These are phyloP conservation scores for Drosophila nigritarsus DNA, from an alignment of 2,888 invertebrate genomes.

Conservation along the genomic window DNA sequence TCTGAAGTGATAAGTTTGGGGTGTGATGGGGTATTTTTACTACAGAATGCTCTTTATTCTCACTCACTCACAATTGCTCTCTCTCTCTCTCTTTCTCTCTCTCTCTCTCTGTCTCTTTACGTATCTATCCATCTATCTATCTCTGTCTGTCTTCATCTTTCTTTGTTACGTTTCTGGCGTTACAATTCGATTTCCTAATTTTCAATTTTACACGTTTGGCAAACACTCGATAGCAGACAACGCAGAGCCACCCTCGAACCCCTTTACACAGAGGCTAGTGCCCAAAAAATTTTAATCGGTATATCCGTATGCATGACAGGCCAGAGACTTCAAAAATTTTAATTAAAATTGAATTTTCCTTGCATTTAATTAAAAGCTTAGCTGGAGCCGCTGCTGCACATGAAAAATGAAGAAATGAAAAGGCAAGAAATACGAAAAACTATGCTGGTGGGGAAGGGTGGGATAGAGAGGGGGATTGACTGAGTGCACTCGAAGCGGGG, in stretches of 20 bases:
- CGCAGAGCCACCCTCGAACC: constrained; percentile 26
- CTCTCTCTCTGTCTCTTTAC: not conserved
- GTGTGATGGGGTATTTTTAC: constrained; percentile 22
- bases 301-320: constrained; percentile 52
- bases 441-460: constrained; percentile 25
- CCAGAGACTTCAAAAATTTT: constrained; percentile 74
- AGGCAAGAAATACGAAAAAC: constrained; percentile 69
- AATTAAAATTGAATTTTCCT: constrained; percentile 80
- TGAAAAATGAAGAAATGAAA: constrained; percentile 70
- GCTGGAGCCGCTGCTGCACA: constrained; percentile 63
- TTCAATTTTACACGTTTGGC: constrained; percentile 80
- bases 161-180: constrained; percentile 33
- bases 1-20: constrained; percentile 10
- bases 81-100: not conserved
- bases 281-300: constrained; percentile 36
- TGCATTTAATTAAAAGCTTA: constrained; percentile 81
- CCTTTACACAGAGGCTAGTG: not conserved
- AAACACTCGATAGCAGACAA: constrained; percentile 64
- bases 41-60: constrained; percentile 17
- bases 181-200: constrained; percentile 79
- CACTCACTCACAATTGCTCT: not conserved
- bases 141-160: not conserved
- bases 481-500: constrained; percentile 34
- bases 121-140: not conserved
- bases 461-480: not conserved